A percentile compares a stretch with the other conserved stretches of the same genome.
These are phyloP conservation scores for Colistium nudipinnis DNA, from an alignment of 2,113 vertebrate genomes.

Conservation along the genomic window DNA sequence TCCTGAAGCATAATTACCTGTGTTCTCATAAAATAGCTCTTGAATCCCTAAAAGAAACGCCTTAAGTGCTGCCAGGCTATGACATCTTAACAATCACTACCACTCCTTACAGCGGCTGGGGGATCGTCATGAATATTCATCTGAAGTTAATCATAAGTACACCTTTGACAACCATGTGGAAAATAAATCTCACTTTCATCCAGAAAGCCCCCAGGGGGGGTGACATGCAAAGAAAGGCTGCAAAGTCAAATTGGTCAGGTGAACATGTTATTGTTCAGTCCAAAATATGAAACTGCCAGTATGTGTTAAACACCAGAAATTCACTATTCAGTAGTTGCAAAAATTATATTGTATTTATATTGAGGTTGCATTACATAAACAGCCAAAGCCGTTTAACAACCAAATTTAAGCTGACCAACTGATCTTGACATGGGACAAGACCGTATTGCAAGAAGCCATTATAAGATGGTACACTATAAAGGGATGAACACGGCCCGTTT, in stretches of 20 bases:
- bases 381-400: too few species aligned
- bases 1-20: neutral
- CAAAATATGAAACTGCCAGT: neutral
- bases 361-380: too few species aligned
- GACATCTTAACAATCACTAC: neutral
- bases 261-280: neutral
- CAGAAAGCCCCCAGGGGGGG: neutral
- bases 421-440: too few species aligned
- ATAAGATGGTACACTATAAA: too few species aligned
- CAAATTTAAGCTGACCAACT: too few species aligned
- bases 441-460: too few species aligned
- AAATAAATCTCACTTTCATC: neutral
- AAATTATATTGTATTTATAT: neutral
- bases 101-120: neutral
- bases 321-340: neutral
- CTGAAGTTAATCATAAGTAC: neutral
- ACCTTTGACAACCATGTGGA: neutral
- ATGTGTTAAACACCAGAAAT: neutral
- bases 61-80: neutral
- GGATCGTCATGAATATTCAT: neutral
- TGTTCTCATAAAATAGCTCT: neutral
- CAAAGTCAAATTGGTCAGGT: neutral
- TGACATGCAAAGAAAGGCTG: neutral
- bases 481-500: too few species aligned
- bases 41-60: neutral